Evolutionary conservation across 2,888 invertebrate genomes (phyloP).

Genomic region (Tortricodes alternella): DNA sequence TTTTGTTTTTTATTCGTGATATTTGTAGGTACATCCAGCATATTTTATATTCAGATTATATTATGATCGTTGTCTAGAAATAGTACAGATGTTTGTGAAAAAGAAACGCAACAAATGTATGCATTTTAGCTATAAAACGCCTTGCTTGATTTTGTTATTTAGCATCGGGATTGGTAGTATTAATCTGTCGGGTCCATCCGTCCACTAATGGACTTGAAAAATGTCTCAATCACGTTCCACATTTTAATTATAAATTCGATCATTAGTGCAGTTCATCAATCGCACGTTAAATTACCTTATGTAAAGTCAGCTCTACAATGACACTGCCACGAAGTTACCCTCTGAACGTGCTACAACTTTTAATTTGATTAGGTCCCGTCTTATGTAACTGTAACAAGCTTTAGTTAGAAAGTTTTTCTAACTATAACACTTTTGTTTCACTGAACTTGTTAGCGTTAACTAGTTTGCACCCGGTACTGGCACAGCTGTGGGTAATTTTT

Average conservation of each 20-base stretch:
- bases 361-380: constrained; percentile 61
- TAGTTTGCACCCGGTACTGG: constrained; percentile 39
- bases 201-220: no score
- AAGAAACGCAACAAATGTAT: no score
- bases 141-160: no score
- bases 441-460: constrained; percentile 38
- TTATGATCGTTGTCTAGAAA: no score
- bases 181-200: no score
- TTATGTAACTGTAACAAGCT: constrained; percentile 50
- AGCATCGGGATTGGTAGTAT: no score
- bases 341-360: constrained; percentile 45
- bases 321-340: constrained; percentile 18
- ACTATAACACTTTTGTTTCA: constrained; percentile 37
- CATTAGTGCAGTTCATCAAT: constrained; percentile 1
- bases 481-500: constrained; percentile 37
- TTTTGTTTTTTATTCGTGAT: no score
- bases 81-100: no score
- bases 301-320: constrained; percentile 23
- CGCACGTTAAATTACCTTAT: constrained; percentile 11
- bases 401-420: constrained; percentile 46
- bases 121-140: no score
- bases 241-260: neutral
- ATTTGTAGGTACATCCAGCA: no score
- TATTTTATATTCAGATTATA: no score
- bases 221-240: no score